These are phyloP conservation scores for Dufourea novaeangliae DNA, from an alignment of 1,140 invertebrate genomes.

Conservation along the genomic window DNA sequence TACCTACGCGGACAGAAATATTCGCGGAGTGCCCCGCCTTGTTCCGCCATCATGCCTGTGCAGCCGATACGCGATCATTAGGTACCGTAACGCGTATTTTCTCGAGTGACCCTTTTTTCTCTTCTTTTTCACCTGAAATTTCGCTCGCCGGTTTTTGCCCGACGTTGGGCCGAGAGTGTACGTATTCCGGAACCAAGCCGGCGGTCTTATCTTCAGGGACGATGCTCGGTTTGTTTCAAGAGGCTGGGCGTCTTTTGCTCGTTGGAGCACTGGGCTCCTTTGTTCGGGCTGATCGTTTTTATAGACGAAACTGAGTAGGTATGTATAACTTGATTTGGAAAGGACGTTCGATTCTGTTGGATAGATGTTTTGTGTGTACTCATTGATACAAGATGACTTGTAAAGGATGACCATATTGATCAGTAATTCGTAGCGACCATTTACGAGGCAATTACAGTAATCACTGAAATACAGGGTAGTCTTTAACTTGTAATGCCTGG, in stretches of 20 bases:
- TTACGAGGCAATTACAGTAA: no score
- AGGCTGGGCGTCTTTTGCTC: background rate
- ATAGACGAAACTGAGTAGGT: background rate
- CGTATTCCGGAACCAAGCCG: background rate
- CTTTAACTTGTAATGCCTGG: no score
- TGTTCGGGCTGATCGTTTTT: background rate
- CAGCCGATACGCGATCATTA: conserved; percentile 74
- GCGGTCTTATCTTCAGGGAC: background rate
- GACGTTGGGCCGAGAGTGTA: no score
- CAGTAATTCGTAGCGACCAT: no score
- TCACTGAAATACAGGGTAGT: no score
- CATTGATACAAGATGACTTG: no score
- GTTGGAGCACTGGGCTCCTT: background rate
- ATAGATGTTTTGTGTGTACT: no score
- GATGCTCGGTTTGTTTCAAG: background rate
- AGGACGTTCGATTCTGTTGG: no score
- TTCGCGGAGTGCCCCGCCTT: conserved; percentile 66
- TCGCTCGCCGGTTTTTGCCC: background rate
- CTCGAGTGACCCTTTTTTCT: conserved; percentile 14
- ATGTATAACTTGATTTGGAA: no score
- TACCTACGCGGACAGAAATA: conserved; percentile 66
- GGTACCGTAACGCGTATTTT: conserved; percentile 72
- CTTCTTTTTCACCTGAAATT: background rate
- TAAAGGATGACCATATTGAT: no score
- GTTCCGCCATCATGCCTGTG: conserved; percentile 64